Evolutionary conservation across 2,888 invertebrate genomes (phyloP), one percentile per base, ranked within the genome.

Genomic region (Eilema caniola): DNA sequence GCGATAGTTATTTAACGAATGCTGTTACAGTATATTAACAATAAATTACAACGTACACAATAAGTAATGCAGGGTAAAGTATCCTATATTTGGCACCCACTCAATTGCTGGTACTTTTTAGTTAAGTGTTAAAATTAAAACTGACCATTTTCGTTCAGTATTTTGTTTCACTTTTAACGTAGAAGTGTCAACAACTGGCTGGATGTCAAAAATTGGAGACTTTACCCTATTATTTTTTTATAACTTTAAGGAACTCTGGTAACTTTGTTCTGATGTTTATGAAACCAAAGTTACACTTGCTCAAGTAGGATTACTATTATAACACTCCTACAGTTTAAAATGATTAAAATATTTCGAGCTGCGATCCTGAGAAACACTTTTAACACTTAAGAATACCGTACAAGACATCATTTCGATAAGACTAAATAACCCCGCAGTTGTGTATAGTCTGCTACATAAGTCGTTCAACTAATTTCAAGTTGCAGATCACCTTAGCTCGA

Each of bases 291-390:
- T 28, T 60, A 28, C 20, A 28, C 37, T 1, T 3, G 37, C 16
- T 37, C 62, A 23, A 24, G 14, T 8, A 14, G 24, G 24, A 62
- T 12, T 25, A 25, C 12, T 16, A 24, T 16, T 62, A 37, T 41
- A 10, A 24, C 10, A 37, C 23, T 16, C 5, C 14, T 62, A 11
- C 16, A 23, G 41, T 41, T 33, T 41, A 53, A 62, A 47, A 12
- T 24, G 14, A 57, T 37, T 24, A 1, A 41, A 62, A 61, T 11
- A 66, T 53, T 61, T 67, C 20, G n/a, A 69, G 62, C 73, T 66
- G 63, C 69, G 71, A 75, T 78, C 67, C 70, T 70, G 75, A 68
- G 60, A 63, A 63, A 62, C 57, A 72, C 71, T n/a, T 33, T 66
- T 25, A 70, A 70, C 23, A 75, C 75, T 75, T 72, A 78, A 12